These are phyloP conservation scores for Cyclophora punctaria DNA, from an alignment of 2,888 invertebrate species.

Conservation along the genomic window DNA sequence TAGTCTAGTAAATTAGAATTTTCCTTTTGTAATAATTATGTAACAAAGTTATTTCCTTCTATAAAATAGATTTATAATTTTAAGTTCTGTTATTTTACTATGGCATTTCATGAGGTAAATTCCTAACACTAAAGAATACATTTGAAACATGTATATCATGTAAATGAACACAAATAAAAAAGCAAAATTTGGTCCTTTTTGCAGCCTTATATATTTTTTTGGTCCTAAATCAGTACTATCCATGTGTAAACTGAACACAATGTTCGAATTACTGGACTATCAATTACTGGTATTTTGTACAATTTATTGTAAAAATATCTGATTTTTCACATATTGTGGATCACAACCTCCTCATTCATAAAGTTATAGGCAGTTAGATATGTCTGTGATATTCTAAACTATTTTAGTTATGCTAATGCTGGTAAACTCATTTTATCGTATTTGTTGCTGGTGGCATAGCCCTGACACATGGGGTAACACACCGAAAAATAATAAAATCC, in stretches of 20 bases:
- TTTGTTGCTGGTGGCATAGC: constrained; percentile 53
- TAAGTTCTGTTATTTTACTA: background rate
- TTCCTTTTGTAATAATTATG: too few species aligned
- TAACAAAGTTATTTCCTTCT: too few species aligned
- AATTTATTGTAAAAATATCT: too few species aligned
- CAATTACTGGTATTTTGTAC: background rate
- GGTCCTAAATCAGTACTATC: background rate
- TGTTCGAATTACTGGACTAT: background rate
- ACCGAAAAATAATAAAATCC: constrained; percentile 78
- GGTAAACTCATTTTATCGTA: constrained; percentile 74
- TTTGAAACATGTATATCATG: background rate
- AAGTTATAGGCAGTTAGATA: constrained; percentile 10
- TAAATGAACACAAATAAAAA: background rate
- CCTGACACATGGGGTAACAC: constrained; percentile 78
- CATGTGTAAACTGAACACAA: background rate
- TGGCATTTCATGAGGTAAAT: background rate
- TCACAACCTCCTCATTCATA: background rate
- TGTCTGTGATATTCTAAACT: constrained; percentile 24
- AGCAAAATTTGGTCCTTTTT: background rate
- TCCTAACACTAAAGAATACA: background rate
- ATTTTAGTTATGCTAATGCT: constrained; percentile 38
- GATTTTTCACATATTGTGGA: background rate
- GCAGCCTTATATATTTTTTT: background rate
- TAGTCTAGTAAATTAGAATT: too few species aligned
- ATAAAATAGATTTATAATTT: too few species aligned